Conservation (phyloP, 1,140 invertebrate species). For the Atta texana region DNA sequence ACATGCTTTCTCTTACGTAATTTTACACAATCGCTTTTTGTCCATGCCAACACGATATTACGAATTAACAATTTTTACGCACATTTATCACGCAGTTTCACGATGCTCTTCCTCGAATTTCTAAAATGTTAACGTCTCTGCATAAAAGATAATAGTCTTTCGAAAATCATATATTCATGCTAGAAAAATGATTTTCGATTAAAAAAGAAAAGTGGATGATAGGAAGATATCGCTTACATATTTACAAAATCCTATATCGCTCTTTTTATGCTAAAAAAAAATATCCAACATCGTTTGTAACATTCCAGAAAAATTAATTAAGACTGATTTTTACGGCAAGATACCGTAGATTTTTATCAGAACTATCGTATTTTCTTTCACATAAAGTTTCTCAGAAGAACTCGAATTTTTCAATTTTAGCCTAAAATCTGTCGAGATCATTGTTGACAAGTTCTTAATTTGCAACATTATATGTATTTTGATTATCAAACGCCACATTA, state of each 20-base stretch:
- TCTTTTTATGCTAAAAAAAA: background rate
- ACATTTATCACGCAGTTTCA: conserved; percentile 17
- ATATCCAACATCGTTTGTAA: background rate
- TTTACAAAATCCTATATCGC: background rate
- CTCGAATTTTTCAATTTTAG: background rate
- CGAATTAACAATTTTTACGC: conserved; percentile 5
- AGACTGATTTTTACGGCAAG: background rate
- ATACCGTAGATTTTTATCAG: background rate
- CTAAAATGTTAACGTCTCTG: background rate
- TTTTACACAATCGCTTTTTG: background rate
- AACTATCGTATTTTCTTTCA: background rate
- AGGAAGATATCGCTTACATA: conserved; percentile 23
- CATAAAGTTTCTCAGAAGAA: background rate
- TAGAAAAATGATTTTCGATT: background rate
- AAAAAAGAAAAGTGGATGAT: background rate
- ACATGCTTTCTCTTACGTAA: background rate
- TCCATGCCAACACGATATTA: background rate
- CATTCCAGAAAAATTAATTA: background rate
- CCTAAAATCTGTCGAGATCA: background rate
- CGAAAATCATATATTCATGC: background rate
- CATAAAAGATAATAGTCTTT: background rate
- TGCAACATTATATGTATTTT: conserved; percentile 12
- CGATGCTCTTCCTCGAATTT: background rate
- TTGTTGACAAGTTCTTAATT: background rate
- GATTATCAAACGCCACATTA: conserved; percentile 22